Evolutionary conservation across 2,113 vertebrate genomes (phyloP).

Genomic region (Ctenodactylus gundi): DNA sequence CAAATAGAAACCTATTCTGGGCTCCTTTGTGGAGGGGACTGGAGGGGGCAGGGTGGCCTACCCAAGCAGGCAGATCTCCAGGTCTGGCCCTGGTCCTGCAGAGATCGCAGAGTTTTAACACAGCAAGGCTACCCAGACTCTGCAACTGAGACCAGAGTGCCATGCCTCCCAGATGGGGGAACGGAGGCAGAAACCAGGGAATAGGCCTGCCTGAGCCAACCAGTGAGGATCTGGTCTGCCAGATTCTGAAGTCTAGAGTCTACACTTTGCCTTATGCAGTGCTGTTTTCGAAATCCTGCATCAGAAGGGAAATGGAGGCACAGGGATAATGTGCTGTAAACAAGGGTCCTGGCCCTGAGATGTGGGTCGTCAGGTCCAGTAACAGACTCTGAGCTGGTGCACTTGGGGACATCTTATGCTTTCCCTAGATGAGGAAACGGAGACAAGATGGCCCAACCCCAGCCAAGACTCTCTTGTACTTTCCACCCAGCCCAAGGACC

Average conservation of each 20-base stretch:
- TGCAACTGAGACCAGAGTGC: background rate
- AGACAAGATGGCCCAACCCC: background rate
- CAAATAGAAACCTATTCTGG: conserved; percentile 82
- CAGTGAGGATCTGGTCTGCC: background rate
- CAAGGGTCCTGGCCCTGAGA: background rate
- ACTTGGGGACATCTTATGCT: background rate
- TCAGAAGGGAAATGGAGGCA: background rate
- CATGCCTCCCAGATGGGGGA: background rate
- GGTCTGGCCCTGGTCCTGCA: conserved; percentile 11
- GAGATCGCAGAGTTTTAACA: background rate
- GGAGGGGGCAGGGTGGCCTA: conserved; percentile 59
- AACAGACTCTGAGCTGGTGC: background rate
- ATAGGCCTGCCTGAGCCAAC: background rate
- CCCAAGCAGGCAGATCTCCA: background rate
- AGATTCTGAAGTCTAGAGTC: background rate
- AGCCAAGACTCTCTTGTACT: background rate
- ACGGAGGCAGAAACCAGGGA: background rate
- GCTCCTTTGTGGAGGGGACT: conserved; percentile 44
- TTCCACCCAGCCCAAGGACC: background rate
- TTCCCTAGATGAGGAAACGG: background rate
- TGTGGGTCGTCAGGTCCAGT: background rate
- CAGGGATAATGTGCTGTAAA: background rate
- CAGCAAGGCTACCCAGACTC: background rate
- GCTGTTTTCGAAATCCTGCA: background rate
- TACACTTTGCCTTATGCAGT: background rate